These are phyloP conservation scores for Esox niger DNA, from an alignment of 2,113 vertebrate genomes.

Conservation along the genomic window DNA sequence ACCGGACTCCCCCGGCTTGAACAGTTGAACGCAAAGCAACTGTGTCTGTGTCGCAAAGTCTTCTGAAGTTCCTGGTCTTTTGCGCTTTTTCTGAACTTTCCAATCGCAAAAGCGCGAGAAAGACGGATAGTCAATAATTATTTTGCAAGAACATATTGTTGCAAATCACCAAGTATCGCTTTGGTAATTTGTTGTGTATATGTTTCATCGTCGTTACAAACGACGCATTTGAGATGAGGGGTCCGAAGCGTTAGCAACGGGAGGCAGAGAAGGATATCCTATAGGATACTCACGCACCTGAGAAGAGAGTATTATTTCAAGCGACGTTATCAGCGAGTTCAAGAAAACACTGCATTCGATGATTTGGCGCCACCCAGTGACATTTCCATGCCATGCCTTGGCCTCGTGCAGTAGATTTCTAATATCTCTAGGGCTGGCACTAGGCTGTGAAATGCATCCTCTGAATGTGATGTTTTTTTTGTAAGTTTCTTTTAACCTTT, in stretches of 20 bases:
- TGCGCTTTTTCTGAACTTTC: conserved; percentile 61
- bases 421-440: too few relatives aligned
- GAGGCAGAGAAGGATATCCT: background rate
- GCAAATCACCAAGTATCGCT: background rate
- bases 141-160: conserved; percentile 22
- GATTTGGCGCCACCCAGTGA: conserved; percentile 58
- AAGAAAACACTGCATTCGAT: background rate
- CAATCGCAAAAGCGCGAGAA: conserved; percentile 33
- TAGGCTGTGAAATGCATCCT: too few relatives aligned
- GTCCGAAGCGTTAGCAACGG: conserved; percentile 16
- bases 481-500: too few relatives aligned
- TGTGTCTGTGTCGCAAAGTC: conserved; percentile 55
- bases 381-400: background rate
- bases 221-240: conserved; percentile 39
- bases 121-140: conserved; percentile 33
- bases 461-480: too few relatives aligned
- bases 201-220: background rate
- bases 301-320: conserved; percentile 1
- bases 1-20: conserved; percentile 26
- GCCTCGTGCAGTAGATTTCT: too few relatives aligned
- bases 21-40: background rate
- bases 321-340: background rate
- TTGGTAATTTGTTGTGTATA: background rate
- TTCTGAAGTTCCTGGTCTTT: conserved; percentile 69
- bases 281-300: background rate